Evolutionary conservation across 2,113 vertebrate genomes (phyloP).

Genomic region (Daubentonia madagascariensis): DNA sequence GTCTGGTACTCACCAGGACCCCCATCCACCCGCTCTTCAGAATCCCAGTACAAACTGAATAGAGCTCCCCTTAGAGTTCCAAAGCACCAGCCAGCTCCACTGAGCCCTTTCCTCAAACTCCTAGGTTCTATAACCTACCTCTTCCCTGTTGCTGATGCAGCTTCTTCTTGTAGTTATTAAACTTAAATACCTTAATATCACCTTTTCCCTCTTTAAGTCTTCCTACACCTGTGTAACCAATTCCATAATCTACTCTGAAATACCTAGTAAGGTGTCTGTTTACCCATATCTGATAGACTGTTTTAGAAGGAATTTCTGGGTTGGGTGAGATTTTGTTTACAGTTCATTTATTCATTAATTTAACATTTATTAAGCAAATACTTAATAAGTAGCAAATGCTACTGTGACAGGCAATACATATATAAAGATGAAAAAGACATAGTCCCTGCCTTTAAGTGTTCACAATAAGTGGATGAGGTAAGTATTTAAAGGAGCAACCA

Average conservation of each 20-base stretch:
- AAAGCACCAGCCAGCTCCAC: not conserved
- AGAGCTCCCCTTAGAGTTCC: not conserved
- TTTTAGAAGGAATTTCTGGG: not conserved
- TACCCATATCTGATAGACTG: not conserved
- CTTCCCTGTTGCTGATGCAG: not conserved
- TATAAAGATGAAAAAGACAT: not conserved
- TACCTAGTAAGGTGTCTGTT: not conserved
- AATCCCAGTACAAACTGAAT: not conserved
- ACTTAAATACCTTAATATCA: not conserved
- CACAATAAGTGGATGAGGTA: not conserved
- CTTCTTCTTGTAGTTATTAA: not conserved
- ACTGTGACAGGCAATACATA: not conserved
- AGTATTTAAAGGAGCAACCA: not conserved
- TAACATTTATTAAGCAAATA: not conserved
- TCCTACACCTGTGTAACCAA: not conserved
- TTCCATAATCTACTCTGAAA: not conserved
- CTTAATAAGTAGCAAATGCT: no score
- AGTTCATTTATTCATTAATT: not conserved
- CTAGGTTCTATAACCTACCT: not conserved
- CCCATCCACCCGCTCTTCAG: not conserved
- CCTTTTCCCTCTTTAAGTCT: not conserved
- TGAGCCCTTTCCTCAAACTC: not conserved
- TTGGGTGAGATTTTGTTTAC: not conserved
- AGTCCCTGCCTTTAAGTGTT: not conserved
- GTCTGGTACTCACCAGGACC: not conserved